These are phyloP conservation scores for Myotis findleyi DNA, from an alignment of 2,797 vertebrate species.

Conservation along the genomic window DNA sequence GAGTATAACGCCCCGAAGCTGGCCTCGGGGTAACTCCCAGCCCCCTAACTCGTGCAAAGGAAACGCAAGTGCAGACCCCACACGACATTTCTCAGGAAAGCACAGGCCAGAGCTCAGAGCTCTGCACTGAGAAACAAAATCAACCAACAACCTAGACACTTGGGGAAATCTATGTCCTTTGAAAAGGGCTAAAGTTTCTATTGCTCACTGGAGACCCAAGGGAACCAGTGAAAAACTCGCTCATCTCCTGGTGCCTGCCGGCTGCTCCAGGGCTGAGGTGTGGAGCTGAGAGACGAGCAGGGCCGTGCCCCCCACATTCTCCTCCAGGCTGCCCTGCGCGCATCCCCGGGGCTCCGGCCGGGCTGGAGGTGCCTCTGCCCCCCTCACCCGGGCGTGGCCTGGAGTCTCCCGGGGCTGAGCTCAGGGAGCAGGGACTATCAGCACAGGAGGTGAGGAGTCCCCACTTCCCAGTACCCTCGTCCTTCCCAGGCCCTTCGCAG, in stretches of 20 bases:
- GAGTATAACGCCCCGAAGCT: conserved; percentile 85
- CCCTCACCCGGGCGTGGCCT: background rate
- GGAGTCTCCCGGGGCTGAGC: background rate
- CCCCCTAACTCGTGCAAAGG: background rate
- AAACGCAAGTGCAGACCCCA: conserved; percentile 26
- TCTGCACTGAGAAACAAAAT: background rate
- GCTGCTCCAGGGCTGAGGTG: rapidly evolving
- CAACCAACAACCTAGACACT: background rate
- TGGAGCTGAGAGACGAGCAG: background rate
- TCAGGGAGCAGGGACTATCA: background rate
- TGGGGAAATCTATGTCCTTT: background rate
- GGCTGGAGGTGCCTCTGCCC: background rate
- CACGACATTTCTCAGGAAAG: conserved; percentile 16
- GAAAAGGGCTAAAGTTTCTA: conserved; percentile 12
- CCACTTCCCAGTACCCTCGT: background rate
- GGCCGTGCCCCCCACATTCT: rapidly evolving
- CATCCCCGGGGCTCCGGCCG: background rate
- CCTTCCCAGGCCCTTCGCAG: background rate
- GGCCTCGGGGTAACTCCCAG: conserved; percentile 61
- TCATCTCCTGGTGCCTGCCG: background rate
- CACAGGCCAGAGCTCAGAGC: background rate
- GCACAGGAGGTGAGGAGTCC: background rate
- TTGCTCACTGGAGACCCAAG: background rate
- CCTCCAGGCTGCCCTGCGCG: rapidly evolving
- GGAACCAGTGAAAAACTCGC: background rate